Percentiles rank a stretch among this genome's conserved stretches.
Conservation (phyloP, 2,888 invertebrate species). For the Cetonia aurata region DNA sequence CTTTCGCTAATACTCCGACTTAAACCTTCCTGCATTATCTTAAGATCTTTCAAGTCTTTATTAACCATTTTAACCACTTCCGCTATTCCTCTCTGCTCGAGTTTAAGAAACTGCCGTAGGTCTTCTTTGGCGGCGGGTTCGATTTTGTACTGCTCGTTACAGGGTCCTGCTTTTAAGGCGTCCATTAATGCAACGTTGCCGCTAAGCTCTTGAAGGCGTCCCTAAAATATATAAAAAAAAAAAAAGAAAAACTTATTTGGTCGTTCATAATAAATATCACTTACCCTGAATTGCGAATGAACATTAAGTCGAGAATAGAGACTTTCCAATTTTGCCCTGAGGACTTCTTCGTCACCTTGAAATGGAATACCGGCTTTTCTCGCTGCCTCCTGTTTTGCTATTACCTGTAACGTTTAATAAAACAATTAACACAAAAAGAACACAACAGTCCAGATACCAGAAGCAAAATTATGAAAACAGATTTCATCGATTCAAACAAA, state of each 20-base stretch:
- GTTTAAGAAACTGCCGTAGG: slow-evolving; percentile 81
- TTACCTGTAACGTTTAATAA: slow-evolving; percentile 65
- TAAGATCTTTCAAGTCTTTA: slow-evolving; percentile 82
- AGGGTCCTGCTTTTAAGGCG: slow-evolving; percentile 66
- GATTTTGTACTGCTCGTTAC: slow-evolving; percentile 82
- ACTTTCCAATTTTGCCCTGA: slow-evolving; percentile 88
- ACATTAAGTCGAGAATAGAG: slow-evolving; percentile 89
- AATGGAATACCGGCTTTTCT: slow-evolving; percentile 90
- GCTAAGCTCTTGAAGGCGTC: slow-evolving; percentile 89
- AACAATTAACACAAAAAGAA: neutral
- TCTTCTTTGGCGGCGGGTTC: slow-evolving; percentile 79
- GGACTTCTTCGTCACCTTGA: slow-evolving; percentile 90
- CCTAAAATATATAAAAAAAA: slow-evolving; percentile 64
- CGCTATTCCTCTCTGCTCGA: slow-evolving; percentile 91
- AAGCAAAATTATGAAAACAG: too few species aligned
- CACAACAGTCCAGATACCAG: too few species aligned
- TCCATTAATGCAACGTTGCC: slow-evolving; percentile 84
- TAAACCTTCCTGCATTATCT: slow-evolving; percentile 84
- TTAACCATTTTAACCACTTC: slow-evolving; percentile 88
- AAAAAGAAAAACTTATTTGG: slow-evolving; percentile 26
- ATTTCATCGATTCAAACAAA: too few species aligned
- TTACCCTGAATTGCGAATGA: slow-evolving; percentile 92
- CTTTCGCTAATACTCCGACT: slow-evolving; percentile 68
- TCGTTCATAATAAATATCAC: slow-evolving; percentile 49
- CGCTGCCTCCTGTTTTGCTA: slow-evolving; percentile 88